Evolutionary conservation across 2,113 vertebrate species (phyloP), one percentile per base, ranked within the genome.

Genomic region (Tenrec ecaudatus): DNA sequence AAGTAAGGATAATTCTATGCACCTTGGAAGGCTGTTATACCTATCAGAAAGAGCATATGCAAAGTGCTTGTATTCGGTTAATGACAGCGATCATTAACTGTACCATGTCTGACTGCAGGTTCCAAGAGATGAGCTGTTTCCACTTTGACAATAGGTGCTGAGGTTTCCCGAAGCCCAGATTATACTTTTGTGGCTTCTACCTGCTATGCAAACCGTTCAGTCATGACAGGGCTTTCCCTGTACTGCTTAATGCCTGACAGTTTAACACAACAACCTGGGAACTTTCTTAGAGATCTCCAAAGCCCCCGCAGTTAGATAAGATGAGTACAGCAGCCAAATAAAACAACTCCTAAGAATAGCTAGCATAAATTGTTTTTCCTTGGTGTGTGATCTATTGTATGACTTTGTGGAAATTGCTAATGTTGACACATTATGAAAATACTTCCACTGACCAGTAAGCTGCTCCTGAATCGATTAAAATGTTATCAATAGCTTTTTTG

Each of bases 171-270:
- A n/a, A 15, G 23, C 36, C 14, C 33, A 85, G 36, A 31, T 25
- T 22, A 60, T 4, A n/a, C 2, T 58, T 64, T n/a, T 25, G 22
- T 29, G 27, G 14, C 31, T 81, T 71, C 76, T n/a, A 36, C 17
- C 38, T 36, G 12, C 47, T 36, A 3, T 29, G 8, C 47, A 33
- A 36, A 6, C 29, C 6, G 1, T 16, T 6, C 4, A 53, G n/a
- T 15, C 19, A 77, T 0, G 5, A 16, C 27, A 25, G 0, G 0
- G 11, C 20, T 23, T 68, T 77, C 15, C 16, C 16, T 58, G n/a
- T 0, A 27, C 57, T 29, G 75, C 14, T 27, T 29, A 33, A 2
- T 1, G 31, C 5, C 16, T 84, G 47, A 71, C 6, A 31, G 31
- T 14, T 31, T 17, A 53, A 19, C 60, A 71, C 0, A 20, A 22